phyloP scores from a whole-genome alignment of 2,888 invertebrate species.

The Cacoxenus indagator region DNA sequence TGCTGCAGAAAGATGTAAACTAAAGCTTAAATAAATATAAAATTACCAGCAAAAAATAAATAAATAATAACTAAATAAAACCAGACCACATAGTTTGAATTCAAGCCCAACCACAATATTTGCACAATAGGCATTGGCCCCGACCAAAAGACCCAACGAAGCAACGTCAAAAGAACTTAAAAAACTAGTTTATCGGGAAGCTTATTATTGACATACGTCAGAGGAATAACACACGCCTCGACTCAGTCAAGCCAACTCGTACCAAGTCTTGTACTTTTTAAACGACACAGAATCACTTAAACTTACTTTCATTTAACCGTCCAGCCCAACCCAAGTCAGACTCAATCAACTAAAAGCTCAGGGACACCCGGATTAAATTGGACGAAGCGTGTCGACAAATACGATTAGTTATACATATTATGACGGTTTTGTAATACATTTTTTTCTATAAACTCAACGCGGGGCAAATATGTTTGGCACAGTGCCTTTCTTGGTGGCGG shows the following conservation, averaged over 20 bases:
- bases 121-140: background rate
- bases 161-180: too few relatives aligned
- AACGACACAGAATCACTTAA: background rate
- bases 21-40: background rate
- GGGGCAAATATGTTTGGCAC: conserved; percentile 1
- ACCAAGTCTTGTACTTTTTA: too few relatives aligned
- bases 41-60: background rate
- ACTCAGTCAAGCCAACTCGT: background rate
- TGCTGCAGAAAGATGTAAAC: too few relatives aligned
- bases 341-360: background rate
- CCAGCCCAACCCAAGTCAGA: background rate
- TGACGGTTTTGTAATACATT: background rate
- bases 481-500: background rate
- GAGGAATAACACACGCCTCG: background rate
- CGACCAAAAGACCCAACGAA: background rate
- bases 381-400: background rate
- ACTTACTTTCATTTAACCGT: conserved; percentile 8
- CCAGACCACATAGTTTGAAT: background rate
- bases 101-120: background rate
- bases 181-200: conserved; percentile 15
- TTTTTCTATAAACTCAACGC: background rate
- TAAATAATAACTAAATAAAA: background rate
- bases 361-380: conserved; percentile 7
- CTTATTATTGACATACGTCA: background rate
- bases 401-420: conserved; percentile 1